Percentiles rank a stretch among this genome's conserved stretches.
phyloP scores from a whole-genome alignment of 2,113 vertebrate species.

The Clarias batrachus region DNA sequence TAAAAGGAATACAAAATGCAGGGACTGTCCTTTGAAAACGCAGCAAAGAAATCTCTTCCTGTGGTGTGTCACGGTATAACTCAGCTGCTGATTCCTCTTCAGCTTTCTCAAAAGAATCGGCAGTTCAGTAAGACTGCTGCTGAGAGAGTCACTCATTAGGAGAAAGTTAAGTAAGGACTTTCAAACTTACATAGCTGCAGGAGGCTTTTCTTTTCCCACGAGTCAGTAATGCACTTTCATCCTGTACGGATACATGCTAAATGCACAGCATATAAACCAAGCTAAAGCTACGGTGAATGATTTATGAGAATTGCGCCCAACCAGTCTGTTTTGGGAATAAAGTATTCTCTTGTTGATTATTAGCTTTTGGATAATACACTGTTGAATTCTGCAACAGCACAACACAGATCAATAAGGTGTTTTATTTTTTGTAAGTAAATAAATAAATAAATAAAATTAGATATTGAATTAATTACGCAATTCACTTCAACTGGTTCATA shows the following conservation, averaged over 20 bases:
- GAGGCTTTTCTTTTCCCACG: background rate
- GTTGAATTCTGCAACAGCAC: background rate
- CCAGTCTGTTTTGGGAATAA: background rate
- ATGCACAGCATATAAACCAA: background rate
- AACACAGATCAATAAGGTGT: background rate
- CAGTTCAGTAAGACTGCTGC: background rate
- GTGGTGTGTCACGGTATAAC: conserved; percentile 6
- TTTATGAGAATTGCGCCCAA: background rate
- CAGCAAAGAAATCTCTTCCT: conserved; percentile 19
- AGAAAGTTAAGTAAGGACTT: background rate
- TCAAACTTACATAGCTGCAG: background rate
- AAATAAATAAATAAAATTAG: background rate
- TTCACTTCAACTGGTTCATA: background rate
- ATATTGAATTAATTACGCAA: background rate
- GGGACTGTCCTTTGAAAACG: conserved; percentile 45
- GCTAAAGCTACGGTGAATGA: background rate
- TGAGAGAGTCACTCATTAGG: background rate
- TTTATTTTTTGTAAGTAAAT: background rate
- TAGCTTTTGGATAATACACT: background rate
- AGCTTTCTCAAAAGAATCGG: conserved; percentile 16
- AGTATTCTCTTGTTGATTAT: background rate
- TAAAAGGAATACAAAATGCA: conserved; percentile 31
- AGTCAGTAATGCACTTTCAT: background rate
- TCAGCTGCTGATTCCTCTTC: conserved; percentile 15
- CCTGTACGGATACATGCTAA: conserved; percentile 59